phyloP scores from a whole-genome alignment of 1,140 invertebrate species.

The Drosophila baimaii region DNA sequence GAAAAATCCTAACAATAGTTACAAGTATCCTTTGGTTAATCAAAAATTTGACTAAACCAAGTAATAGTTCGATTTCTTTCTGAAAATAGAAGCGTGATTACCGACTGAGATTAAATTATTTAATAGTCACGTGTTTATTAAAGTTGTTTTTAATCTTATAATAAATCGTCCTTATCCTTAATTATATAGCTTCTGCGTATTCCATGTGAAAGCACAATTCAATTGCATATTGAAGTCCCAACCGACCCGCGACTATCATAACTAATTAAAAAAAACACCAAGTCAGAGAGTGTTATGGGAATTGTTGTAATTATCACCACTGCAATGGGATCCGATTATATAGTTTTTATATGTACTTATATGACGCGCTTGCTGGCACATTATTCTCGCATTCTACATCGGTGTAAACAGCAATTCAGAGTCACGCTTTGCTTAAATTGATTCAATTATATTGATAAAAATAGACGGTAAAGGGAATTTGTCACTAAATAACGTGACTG shows the following conservation, averaged over 20 bases:
- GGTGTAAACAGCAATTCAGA: slow-evolving; percentile 47
- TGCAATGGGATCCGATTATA: slow-evolving; percentile 45
- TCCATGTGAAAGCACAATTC: background rate
- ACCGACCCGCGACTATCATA: slow-evolving; percentile 10
- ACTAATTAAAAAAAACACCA: slow-evolving; percentile 41
- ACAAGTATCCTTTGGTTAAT: background rate
- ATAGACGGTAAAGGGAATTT: slow-evolving; percentile 26
- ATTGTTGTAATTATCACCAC: slow-evolving; percentile 59
- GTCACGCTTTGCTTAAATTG: slow-evolving; percentile 63
- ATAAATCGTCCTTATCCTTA: background rate
- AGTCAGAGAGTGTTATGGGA: slow-evolving; percentile 16
- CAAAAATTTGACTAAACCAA: no score
- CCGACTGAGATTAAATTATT: rapidly evolving
- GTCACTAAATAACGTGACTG: slow-evolving; percentile 16
- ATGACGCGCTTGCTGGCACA: slow-evolving; percentile 3
- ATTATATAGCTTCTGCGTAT: background rate
- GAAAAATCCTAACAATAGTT: background rate
- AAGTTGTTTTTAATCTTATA: background rate
- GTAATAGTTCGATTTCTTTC: no score
- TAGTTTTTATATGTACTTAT: slow-evolving; percentile 6
- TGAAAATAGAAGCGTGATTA: background rate
- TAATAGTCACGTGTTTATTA: background rate
- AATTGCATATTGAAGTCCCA: background rate
- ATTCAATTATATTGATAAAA: slow-evolving; percentile 58
- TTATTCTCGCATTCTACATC: slow-evolving; percentile 14